Conservation (phyloP, 2,888 invertebrate species). For the Oscheius onirici region DNA sequence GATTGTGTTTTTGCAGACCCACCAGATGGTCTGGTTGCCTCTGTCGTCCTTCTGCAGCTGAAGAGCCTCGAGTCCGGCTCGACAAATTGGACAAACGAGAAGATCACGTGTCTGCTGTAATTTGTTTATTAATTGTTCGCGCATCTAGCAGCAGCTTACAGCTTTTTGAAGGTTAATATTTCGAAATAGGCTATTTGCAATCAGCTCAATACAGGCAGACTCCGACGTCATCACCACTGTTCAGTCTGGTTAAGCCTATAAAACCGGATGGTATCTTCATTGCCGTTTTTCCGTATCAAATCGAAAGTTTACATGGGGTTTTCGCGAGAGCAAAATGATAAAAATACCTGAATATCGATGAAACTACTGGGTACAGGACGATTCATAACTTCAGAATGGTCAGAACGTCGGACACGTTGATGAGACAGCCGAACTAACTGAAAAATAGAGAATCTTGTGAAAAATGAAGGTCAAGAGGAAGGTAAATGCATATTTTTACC, state of each 20-base stretch:
- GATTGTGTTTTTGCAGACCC: slow-evolving; percentile 52
- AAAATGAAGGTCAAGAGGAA: neutral
- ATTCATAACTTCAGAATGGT: too few relatives aligned
- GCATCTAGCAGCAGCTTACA: slow-evolving; percentile 35
- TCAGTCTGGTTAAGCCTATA: slow-evolving; percentile 24
- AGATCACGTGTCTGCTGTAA: slow-evolving; percentile 17
- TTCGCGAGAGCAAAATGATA: too few relatives aligned
- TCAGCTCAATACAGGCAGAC: slow-evolving; percentile 11
- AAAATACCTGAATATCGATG: too few relatives aligned
- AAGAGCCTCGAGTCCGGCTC: slow-evolving; percentile 40
- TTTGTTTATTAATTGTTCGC: neutral
- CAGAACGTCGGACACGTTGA: neutral
- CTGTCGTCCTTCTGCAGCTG: slow-evolving; percentile 39
- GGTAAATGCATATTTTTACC: too few relatives aligned
- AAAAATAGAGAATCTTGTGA: neutral
- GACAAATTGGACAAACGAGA: slow-evolving; percentile 48
- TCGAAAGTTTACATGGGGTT: too few relatives aligned
- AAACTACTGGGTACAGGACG: too few relatives aligned
- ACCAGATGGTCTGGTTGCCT: slow-evolving; percentile 52
- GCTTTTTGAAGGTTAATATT: slow-evolving; percentile 23
- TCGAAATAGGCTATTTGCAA: slow-evolving; percentile 24
- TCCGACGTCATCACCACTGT: slow-evolving; percentile 35
- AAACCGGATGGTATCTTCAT: neutral
- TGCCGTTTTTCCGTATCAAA: too few relatives aligned
- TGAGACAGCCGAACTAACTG: neutral